Conservation (phyloP, 2,797 vertebrate genomes). For the Poeciliopsis turneri region DNA sequence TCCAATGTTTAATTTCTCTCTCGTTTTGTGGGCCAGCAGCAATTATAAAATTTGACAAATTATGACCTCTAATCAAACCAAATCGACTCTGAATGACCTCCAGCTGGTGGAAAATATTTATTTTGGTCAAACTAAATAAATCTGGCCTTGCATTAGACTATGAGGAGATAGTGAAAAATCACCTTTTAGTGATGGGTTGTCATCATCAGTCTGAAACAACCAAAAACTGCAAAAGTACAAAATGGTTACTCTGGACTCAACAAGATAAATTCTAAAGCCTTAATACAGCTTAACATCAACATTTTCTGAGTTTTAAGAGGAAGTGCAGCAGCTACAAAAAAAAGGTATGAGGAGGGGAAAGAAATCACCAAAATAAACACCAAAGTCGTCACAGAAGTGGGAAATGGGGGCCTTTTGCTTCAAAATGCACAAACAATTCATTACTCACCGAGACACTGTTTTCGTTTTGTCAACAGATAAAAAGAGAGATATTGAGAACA, state of each 20-base stretch:
- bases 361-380: constrained; percentile 22
- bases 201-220: neutral
- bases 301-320: neutral
- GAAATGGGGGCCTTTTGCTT: constrained; percentile 26
- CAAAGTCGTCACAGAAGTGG: constrained; percentile 38
- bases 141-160: neutral
- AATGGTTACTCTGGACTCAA: neutral
- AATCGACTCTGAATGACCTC: neutral
- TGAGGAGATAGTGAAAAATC: neutral
- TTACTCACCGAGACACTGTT: constrained; percentile 57
- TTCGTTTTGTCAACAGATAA: constrained; percentile 51
- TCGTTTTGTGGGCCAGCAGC: neutral
- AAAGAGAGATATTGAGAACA: constrained; percentile 63
- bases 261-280: neutral
- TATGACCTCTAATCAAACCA: neutral
- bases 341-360: neutral
- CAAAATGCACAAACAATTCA: constrained; percentile 50
- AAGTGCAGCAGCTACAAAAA: neutral
- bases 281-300: neutral
- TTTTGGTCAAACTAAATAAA: neutral
- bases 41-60: neutral
- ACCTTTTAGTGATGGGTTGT: neutral
- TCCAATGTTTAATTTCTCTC: neutral
- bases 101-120: neutral
- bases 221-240: neutral